phyloP scores from a whole-genome alignment of 1,140 invertebrate genomes.

The Stegodyphus dumicola region DNA sequence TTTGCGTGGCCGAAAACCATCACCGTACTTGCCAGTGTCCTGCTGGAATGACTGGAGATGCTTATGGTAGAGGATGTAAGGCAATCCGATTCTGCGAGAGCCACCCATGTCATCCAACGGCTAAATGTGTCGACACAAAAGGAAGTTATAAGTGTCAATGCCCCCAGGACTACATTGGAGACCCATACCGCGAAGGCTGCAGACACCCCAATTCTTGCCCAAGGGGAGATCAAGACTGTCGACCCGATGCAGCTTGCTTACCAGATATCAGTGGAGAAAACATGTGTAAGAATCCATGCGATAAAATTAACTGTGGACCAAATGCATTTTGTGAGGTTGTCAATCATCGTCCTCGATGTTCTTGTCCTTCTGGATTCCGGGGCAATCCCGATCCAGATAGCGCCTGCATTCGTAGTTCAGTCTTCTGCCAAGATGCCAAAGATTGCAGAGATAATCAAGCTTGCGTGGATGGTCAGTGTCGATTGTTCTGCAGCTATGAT shows the following conservation, averaged over 20 bases:
- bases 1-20: slow-evolving; percentile 87
- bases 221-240: slow-evolving; percentile 80
- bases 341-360: slow-evolving; percentile 79
- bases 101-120: slow-evolving; percentile 83
- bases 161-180: slow-evolving; percentile 79
- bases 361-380: slow-evolving; percentile 79
- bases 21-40: slow-evolving; percentile 81
- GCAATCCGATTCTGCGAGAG: slow-evolving; percentile 73
- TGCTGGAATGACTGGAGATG: slow-evolving; percentile 70
- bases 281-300: slow-evolving; percentile 85
- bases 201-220: slow-evolving; percentile 78
- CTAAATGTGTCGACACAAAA: slow-evolving; percentile 78
- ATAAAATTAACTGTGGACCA: slow-evolving; percentile 78
- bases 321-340: slow-evolving; percentile 82
- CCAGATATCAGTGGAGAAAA: slow-evolving; percentile 75
- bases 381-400: slow-evolving; percentile 73
- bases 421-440: slow-evolving; percentile 76
- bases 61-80: slow-evolving; percentile 71
- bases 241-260: slow-evolving; percentile 78
- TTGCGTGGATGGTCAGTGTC: slow-evolving; percentile 85
- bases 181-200: slow-evolving; percentile 78
- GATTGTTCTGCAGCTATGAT: slow-evolving; percentile 80
- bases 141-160: slow-evolving; percentile 80
- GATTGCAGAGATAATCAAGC: slow-evolving; percentile 81
- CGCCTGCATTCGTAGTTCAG: slow-evolving; percentile 78